These are phyloP conservation scores for Sebastes minor DNA, from an alignment of 2,797 vertebrate species.

Conservation along the genomic window DNA sequence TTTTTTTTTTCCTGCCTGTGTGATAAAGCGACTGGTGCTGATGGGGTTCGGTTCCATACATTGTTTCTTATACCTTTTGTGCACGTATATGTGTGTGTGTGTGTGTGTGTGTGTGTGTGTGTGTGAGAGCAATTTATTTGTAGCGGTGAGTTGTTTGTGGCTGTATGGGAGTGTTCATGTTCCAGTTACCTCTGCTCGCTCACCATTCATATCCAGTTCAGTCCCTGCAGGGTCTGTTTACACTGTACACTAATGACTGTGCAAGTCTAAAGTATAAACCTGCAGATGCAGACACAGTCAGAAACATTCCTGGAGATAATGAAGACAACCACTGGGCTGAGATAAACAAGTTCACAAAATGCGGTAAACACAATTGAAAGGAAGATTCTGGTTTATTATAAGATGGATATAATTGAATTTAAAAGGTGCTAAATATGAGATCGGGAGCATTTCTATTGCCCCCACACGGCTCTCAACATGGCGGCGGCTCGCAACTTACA, in stretches of 20 bases:
- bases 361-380: background rate
- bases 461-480: no score
- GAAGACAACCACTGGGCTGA: background rate
- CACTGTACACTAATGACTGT: constrained; percentile 1
- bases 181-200: constrained; percentile 23
- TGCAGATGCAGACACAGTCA: background rate
- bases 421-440: no score
- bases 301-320: background rate
- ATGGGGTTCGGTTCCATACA: constrained; percentile 58
- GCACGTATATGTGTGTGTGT: background rate
- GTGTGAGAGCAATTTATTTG: constrained; percentile 45
- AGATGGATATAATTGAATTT: background rate
- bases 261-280: background rate
- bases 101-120: background rate
- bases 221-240: constrained; percentile 8
- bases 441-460: no score
- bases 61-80: constrained; percentile 54
- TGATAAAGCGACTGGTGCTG: constrained; percentile 65
- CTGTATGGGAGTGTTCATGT: constrained; percentile 22
- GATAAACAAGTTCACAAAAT: background rate
- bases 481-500: accelerated
- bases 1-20: constrained; percentile 31
- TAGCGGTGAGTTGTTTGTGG: constrained; percentile 41
- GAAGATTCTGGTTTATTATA: background rate
- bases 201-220: background rate